Base-by-base conservation (phyloP, 2,888 invertebrate species). In the Eupithecia exiguata region DNA sequence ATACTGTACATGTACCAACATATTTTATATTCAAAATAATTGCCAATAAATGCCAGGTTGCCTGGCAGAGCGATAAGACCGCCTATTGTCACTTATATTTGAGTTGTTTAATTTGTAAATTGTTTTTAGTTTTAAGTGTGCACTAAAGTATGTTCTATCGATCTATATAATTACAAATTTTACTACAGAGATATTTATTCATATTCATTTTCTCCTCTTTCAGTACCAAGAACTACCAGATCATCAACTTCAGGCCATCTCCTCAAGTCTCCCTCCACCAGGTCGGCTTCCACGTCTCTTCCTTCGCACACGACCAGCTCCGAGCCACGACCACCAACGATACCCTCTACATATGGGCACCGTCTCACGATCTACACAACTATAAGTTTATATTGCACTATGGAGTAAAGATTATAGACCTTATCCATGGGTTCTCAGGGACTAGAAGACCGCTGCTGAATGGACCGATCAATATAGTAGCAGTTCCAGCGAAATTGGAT, bases 211-310 rank as follows among this genome's bases (percentile, higher is more conserved):
- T 74, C 70, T 74, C 38, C 68, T 68, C 68, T 88, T 89, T 5
- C 87, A 92, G 92, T 58, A 36, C 82, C 71, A 81, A 84, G 77
- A 82, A 86, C 30, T 85, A 87, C 68, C 84, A 86, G 0, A 79
- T 89, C 18, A 83, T 92, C 62, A 89, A 91, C 68, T 93, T 89
- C 75, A 78, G 88, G n/a, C 89, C 91, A 7, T 94, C 94, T 0
- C 91, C 93, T 0, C 94, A 94, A 88, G 90, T 93, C 0, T 85
- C 87, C 0, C 79, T 91, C 0, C 84, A 93, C 61, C 92, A 94
- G 83, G 86, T 93, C 1, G 92, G 92, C 0, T 91, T 94, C 80
- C 93, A 93, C 74, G 84, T 89, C 76, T 94, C 92, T 0, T 81
- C 85, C 18, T 94, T 89, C 67, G 81, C 83, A 0, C 87, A 82